Conservation (phyloP, 2,888 invertebrate genomes). For the Bembecia ichneumoniformis region DNA sequence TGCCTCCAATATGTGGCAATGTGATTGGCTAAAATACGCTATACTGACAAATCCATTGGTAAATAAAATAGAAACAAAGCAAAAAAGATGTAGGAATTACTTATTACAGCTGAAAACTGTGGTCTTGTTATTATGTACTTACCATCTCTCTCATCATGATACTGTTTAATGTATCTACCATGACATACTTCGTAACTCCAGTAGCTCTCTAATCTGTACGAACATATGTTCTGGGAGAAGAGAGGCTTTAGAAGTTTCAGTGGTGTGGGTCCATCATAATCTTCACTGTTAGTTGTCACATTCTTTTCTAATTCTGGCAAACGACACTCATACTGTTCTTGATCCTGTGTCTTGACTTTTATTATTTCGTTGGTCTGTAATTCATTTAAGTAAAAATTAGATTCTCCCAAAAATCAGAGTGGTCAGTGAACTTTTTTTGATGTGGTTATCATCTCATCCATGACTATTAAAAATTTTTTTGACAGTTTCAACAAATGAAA, state of each 20-base stretch:
- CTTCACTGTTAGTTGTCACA: constrained; percentile 70
- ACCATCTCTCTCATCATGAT: constrained; percentile 94
- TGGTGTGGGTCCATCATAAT: constrained; percentile 82
- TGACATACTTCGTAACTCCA: constrained; percentile 99
- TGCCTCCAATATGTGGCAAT: no score
- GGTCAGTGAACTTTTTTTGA: no score
- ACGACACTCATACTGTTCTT: constrained; percentile 87
- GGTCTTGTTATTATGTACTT: constrained; percentile 4
- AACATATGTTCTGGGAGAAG: constrained; percentile 85
- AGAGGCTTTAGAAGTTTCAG: constrained; percentile 82
- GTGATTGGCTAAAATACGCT: no score
- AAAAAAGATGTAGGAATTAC: no score
- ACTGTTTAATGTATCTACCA: constrained; percentile 91
- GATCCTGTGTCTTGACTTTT: constrained; percentile 79
- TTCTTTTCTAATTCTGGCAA: constrained; percentile 77
- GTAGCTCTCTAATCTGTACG: constrained; percentile 89
- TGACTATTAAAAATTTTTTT: no score
- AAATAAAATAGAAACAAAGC: no score
- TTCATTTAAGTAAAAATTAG: no score
- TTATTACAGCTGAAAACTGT: no score
- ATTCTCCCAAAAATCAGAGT: constrained; percentile 4
- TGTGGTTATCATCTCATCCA: no score
- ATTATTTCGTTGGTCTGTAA: constrained; percentile 72
- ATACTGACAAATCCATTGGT: no score
- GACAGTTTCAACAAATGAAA: no score